These are phyloP conservation scores for Aphelenchoides besseyi DNA, from an alignment of 1,140 invertebrate species.

Conservation along the genomic window DNA sequence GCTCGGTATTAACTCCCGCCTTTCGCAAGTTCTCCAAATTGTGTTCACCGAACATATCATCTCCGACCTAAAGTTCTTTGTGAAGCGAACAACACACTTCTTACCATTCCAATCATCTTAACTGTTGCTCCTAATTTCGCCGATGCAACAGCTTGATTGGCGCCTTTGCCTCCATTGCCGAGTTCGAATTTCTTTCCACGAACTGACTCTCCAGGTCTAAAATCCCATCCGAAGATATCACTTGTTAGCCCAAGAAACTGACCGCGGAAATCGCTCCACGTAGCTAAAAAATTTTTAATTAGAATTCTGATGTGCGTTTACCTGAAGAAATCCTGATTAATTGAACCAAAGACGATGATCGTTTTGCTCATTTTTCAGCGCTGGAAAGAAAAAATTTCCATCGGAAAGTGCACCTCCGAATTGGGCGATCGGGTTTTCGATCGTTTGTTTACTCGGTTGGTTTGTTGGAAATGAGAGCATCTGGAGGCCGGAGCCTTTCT, in stretches of 20 bases:
- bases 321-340: slow-evolving; percentile 12
- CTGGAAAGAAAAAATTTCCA: no score
- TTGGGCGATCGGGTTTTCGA: no score
- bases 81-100: neutral
- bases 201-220: slow-evolving; percentile 83
- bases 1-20: slow-evolving; percentile 70
- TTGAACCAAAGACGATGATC: neutral
- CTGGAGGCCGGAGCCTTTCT: no score
- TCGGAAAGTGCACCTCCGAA: no score
- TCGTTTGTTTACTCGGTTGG: no score
- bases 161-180: slow-evolving; percentile 90
- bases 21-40: slow-evolving; percentile 66
- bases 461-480: no score
- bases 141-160: slow-evolving; percentile 81
- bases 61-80: slow-evolving; percentile 71
- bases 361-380: slow-evolving; percentile 3
- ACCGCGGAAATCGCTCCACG: slow-evolving; percentile 76
- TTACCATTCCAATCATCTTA: slow-evolving; percentile 71
- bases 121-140: slow-evolving; percentile 77
- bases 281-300: slow-evolving; percentile 71
- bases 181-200: slow-evolving; percentile 76
- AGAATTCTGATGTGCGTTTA: neutral
- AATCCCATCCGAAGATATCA: no score
- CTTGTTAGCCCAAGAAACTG: no score
- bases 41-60: slow-evolving; percentile 77